Base-by-base conservation (phyloP, 30 jellyfish, hydroid and myxozoan species). In the Hydra vulgaris region DNA sequence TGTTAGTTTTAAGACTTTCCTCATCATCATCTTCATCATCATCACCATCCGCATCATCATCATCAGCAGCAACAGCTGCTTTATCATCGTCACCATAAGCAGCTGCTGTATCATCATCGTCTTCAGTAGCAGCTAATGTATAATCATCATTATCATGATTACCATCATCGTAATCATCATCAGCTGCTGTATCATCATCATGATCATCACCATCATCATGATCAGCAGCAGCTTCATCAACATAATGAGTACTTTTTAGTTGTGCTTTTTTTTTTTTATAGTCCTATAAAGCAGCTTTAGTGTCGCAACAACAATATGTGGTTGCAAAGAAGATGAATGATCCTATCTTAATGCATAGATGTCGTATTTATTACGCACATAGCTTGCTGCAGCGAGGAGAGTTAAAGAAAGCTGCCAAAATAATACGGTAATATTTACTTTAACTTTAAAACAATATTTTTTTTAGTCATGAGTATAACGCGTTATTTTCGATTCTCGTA, bases 251-350 rank as follows among this genome's bases (percentile, higher is more conserved):
- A n/a, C n/a, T n/a, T n/a, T n/a, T 54, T 81, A 75, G 80, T 72
- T 40, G 12, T 5, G 61, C 56, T 82, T 56, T 76, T 17, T 22
- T 25, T 21, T 25, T 27, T 71, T 77, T 67, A 7, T 55, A 91
- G 98, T 95, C 98, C 56, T 75, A 52, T 53, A 21, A 72, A 18
- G 98, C 98, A 76, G 98, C 95, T n/a, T 55, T 20, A 40, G 77
- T 91, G 22, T 91, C 98, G 23, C 25, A 54, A 22, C 81, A 91
- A 71, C 98, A 91, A 72, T 78, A 82, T 52, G 74, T 85, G 40
- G 79, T 91, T 56, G 98, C 98, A 21, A 54, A 81, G 18, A 83
- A 74, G 67, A 22, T 91, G 77, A 78, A 80, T 25, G 88, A 91
- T 72, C 91, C 93, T 17, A 24, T 87, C 25, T 73, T 87, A 23